Evolutionary conservation across 1,140 invertebrate species (phyloP).

Genomic region (Drosophila watanabei): DNA sequence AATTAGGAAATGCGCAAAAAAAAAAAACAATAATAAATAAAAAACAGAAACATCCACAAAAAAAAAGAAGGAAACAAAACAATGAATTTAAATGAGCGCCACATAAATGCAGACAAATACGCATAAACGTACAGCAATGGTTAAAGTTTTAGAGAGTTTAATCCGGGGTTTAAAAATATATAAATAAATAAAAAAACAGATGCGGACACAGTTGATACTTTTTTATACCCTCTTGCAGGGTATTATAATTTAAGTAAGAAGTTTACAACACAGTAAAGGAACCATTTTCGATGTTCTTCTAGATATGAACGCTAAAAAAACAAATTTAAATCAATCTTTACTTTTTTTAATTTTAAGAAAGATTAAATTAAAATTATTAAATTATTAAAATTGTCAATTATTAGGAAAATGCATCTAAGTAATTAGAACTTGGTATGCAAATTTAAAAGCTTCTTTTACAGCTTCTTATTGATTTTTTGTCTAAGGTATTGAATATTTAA

Average conservation of each 20-base stretch:
- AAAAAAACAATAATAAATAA: slow-evolving; percentile 35
- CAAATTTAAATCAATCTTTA: too few relatives aligned
- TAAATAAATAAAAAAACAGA: neutral
- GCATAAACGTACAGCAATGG: slow-evolving; percentile 17
- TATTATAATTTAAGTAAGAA: neutral
- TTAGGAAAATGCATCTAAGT: too few relatives aligned
- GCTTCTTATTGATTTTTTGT: too few relatives aligned
- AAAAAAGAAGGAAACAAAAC: slow-evolving; percentile 46
- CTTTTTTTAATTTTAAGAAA: too few relatives aligned
- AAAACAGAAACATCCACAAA: slow-evolving; percentile 26
- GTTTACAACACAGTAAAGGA: too few relatives aligned
- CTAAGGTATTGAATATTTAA: too few relatives aligned
- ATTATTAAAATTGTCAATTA: too few relatives aligned
- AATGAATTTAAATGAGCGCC: slow-evolving; percentile 61
- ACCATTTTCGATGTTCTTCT: neutral
- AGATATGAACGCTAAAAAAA: too few relatives aligned
- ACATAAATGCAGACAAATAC: slow-evolving; percentile 49
- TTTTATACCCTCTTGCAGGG: neutral
- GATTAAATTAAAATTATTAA: too few relatives aligned
- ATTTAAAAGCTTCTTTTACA: too few relatives aligned
- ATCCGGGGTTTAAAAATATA: neutral
- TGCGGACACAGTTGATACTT: neutral
- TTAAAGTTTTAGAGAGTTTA: slow-evolving; percentile 19
- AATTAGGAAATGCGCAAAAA: slow-evolving; percentile 81
- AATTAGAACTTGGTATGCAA: too few relatives aligned